Evolutionary conservation across 2,888 invertebrate genomes (phyloP).

Genomic region (Hirudinaria manillensis): DNA sequence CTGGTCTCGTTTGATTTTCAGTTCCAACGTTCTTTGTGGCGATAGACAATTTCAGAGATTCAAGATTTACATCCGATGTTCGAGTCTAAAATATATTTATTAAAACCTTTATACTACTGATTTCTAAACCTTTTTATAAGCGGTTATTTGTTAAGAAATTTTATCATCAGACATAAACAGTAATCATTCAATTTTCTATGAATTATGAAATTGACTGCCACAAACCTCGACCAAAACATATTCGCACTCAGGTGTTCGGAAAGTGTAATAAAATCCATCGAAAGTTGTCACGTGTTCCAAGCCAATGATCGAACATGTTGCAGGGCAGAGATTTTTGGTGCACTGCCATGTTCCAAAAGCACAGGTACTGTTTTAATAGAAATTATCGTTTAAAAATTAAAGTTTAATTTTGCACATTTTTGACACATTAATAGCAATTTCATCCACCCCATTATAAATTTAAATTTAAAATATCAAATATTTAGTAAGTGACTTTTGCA

Average conservation of each 20-base stretch:
- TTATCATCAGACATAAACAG: too few species aligned
- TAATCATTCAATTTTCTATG: too few species aligned
- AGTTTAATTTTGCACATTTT: too few species aligned
- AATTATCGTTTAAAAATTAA: neutral
- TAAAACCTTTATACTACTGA: too few species aligned
- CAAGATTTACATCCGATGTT: neutral
- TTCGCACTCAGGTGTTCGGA: slow-evolving; percentile 39
- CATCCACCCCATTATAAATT: too few species aligned
- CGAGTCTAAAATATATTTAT: neutral
- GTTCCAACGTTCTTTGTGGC: slow-evolving; percentile 8
- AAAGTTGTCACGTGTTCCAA: slow-evolving; percentile 46
- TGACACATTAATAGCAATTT: too few species aligned
- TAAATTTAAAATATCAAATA: too few species aligned
- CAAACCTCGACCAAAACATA: slow-evolving; percentile 42
- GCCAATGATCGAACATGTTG: slow-evolving; percentile 44
- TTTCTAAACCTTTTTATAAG: too few species aligned
- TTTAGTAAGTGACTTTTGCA: too few species aligned
- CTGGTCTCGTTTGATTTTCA: slow-evolving; percentile 17
- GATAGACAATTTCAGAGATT: slow-evolving; percentile 20
- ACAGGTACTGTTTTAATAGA: slow-evolving; percentile 41
- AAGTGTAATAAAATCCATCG: slow-evolving; percentile 45
- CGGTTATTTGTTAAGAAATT: too few species aligned
- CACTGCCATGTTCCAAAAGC: slow-evolving; percentile 45
- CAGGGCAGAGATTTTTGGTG: slow-evolving; percentile 43
- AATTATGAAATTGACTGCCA: neutral